A percentile compares a stretch with the other conserved stretches of the same genome.
Evolutionary conservation across 2,113 vertebrate species (phyloP).

Genomic region (Ondatra zibethicus): DNA sequence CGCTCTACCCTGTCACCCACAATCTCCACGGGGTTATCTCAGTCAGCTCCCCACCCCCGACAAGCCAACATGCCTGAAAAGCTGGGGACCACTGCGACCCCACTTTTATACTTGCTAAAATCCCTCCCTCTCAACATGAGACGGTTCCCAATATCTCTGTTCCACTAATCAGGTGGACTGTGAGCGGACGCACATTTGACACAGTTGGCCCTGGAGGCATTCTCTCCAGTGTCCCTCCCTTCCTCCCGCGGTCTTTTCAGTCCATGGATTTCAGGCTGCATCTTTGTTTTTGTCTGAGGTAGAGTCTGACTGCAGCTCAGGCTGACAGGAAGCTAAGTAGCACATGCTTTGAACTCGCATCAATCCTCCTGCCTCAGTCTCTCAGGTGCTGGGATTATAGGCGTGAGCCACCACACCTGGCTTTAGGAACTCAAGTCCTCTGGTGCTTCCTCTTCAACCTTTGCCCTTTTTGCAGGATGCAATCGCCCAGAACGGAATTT

Average conservation of each 20-base stretch:
- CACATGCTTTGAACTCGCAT: neutral
- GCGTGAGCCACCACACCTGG: neutral
- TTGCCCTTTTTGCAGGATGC: neutral
- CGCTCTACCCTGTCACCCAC: neutral
- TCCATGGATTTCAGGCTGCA: neutral
- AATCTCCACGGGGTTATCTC: neutral
- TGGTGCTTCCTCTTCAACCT: neutral
- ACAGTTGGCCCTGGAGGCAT: neutral
- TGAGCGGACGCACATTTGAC: neutral
- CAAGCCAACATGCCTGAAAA: neutral
- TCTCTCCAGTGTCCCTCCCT: neutral
- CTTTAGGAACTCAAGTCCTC: neutral
- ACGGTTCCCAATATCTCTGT: neutral
- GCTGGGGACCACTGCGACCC: neutral
- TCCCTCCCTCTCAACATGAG: neutral
- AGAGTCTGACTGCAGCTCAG: neutral
- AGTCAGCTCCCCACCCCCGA: no score
- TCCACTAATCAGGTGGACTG: neutral
- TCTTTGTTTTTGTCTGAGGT: neutral
- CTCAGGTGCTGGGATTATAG: neutral
- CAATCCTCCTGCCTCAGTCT: neutral
- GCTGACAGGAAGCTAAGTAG: neutral
- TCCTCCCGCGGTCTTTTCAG: neutral
- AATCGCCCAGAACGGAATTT: neutral
- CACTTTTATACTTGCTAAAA: neutral